Evolutionary conservation across 1,140 invertebrate genomes (phyloP), one percentile per base, ranked within the genome.

Genomic region (Lethrus apterus): DNA sequence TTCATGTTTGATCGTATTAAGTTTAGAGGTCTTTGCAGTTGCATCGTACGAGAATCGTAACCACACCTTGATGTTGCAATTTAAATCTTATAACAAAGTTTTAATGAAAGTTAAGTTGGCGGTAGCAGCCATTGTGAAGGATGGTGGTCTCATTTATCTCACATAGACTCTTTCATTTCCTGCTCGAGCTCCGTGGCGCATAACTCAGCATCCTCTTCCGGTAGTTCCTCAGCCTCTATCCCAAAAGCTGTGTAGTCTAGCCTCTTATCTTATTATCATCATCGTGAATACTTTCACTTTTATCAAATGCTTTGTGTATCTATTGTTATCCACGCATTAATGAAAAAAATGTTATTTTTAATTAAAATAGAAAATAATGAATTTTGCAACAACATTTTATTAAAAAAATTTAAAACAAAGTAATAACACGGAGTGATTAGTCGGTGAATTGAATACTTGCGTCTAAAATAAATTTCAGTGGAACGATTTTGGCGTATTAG

Each of bases 11-110:
- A n/a, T n/a, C n/a, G n/a, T n/a, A n/a, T n/a, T n/a, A n/a, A n/a
- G n/a, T n/a, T n/a, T n/a, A n/a, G n/a, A n/a, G n/a, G n/a, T n/a
- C n/a, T n/a, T n/a, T n/a, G n/a, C n/a, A n/a, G n/a, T n/a, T n/a
- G n/a, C n/a, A n/a, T n/a, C n/a, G n/a, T n/a, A n/a, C 36, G 35
- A 33, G 30, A 32, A 35, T 33, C 38, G 29, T 49, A 49, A 49
- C 47, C 32, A 29, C 48, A 50, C 48, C 48, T 50, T 50, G 31
- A 33, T 50, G 48, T 50, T 50, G 45, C 48, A 50, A 50, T 50
- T 50, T 50, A 50, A 50, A 50, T 50, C 48, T 50, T 50, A 50
- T 50, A 50, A 50, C 42, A 50, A 50, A 50, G 48, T 50, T 50
- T 50, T 50, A 50, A 50, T 50, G 48, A 50, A 50, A 50, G 48